Percentiles rank a stretch among this genome's conserved stretches.
phyloP scores from a whole-genome alignment of 2,888 invertebrate species.

The Bugula neritina region DNA sequence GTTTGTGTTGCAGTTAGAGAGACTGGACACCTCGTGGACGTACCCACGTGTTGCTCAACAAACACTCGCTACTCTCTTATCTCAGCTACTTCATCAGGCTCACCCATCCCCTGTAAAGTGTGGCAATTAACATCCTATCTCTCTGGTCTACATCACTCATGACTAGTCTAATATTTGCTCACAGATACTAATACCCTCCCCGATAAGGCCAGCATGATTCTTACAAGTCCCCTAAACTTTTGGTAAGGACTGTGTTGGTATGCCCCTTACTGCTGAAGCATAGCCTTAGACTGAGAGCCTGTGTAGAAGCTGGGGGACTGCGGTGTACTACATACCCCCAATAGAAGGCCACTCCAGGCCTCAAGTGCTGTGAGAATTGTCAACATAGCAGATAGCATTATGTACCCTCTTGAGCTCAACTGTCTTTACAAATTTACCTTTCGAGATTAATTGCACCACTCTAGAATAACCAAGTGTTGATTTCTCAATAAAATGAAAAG shows the following conservation, averaged over 20 bases:
- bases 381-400: not conserved
- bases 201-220: no score
- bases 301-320: not conserved
- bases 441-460: not conserved
- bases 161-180: not conserved
- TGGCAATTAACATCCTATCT: not conserved
- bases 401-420: not conserved
- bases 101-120: not conserved
- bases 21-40: no score
- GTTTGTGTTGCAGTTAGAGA: no score
- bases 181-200: not conserved
- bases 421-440: constrained; percentile 22
- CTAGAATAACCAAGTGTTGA: not conserved
- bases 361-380: not conserved
- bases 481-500: not conserved
- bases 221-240: no score
- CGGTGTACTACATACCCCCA: not conserved
- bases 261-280: no score
- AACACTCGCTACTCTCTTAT: not conserved
- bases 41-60: no score
- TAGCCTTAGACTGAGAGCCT: no score
- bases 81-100: not conserved
- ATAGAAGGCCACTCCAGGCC: not conserved
- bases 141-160: not conserved
- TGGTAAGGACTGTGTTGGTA: no score